Percentiles rank a stretch among this genome's conserved stretches.
phyloP scores from a whole-genome alignment of 1,140 invertebrate species.

The Oscheius sp. region DNA sequence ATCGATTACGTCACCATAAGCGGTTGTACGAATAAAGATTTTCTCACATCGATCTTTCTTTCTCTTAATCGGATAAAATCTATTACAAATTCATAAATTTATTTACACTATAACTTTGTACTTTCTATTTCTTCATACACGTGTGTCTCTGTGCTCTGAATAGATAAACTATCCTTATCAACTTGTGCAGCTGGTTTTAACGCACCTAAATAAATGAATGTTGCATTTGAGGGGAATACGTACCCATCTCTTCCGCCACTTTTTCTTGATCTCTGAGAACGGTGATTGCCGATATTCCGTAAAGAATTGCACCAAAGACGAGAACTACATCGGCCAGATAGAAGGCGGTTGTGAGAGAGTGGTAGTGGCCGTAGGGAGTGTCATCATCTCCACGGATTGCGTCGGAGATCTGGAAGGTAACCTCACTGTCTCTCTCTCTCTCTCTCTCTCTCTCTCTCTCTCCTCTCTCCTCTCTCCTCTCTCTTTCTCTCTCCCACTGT shows the following conservation, averaged over 20 bases:
- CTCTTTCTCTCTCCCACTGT: not conserved
- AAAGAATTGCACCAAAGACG: constrained; percentile 34
- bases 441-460: not conserved
- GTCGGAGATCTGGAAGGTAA: constrained; percentile 29
- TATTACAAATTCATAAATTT: too few relatives aligned
- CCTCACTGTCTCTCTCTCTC: not conserved
- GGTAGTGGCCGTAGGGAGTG: constrained; percentile 27
- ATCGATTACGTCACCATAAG: too few relatives aligned
- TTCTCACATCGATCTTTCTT: too few relatives aligned
- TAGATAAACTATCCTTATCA: too few relatives aligned
- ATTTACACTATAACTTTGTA: too few relatives aligned
- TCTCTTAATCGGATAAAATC: too few relatives aligned
- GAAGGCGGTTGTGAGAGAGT: constrained; percentile 36
- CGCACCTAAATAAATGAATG: too few relatives aligned
- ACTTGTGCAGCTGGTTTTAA: too few relatives aligned
- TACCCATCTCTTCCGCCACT: constrained; percentile 31
- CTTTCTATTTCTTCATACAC: too few relatives aligned
- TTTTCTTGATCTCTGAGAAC: constrained; percentile 25
- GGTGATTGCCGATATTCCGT: constrained; percentile 33
- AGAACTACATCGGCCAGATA: constrained; percentile 35
- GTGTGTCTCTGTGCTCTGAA: too few relatives aligned
- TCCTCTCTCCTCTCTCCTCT: not conserved
- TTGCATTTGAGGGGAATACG: too few relatives aligned
- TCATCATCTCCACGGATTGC: constrained; percentile 24
- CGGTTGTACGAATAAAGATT: too few relatives aligned